Evolutionary conservation across 1,140 invertebrate species (phyloP).

Genomic region (Heliothis subflexa): DNA sequence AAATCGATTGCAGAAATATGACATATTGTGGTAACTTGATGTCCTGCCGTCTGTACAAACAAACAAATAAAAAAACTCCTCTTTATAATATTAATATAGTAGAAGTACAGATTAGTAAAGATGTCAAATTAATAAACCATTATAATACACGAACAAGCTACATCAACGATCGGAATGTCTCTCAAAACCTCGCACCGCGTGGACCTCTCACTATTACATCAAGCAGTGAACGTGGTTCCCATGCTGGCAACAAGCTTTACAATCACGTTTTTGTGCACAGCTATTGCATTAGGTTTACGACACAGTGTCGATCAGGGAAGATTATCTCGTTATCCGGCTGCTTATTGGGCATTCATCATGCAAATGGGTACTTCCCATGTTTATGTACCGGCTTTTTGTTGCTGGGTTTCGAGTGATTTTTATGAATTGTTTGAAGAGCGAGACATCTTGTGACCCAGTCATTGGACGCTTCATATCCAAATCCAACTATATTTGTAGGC

Average conservation of each 20-base stretch:
- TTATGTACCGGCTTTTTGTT: not conserved
- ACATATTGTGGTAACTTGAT: no score
- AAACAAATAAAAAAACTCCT: no score
- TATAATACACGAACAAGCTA: slow-evolving; percentile 10
- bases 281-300: slow-evolving; percentile 26
- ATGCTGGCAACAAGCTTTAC: slow-evolving; percentile 41
- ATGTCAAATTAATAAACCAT: not conserved
- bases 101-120: no score
- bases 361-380: not conserved
- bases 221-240: slow-evolving; percentile 56
- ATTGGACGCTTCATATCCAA: no score
- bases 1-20: no score
- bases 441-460: no score
- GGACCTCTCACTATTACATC: slow-evolving; percentile 51
- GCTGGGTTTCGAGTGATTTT: no score
- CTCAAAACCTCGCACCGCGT: not conserved
- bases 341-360: slow-evolving; percentile 11
- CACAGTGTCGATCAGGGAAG: not conserved
- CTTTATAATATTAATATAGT: no score
- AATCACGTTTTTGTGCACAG: slow-evolving; percentile 50
- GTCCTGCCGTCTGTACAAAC: no score
- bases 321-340: slow-evolving; percentile 7
- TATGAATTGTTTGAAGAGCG: no score
- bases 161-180: not conserved
- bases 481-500: no score